phyloP scores from a whole-genome alignment of 2,113 vertebrate species.

The Illadopsis cleaveri region DNA sequence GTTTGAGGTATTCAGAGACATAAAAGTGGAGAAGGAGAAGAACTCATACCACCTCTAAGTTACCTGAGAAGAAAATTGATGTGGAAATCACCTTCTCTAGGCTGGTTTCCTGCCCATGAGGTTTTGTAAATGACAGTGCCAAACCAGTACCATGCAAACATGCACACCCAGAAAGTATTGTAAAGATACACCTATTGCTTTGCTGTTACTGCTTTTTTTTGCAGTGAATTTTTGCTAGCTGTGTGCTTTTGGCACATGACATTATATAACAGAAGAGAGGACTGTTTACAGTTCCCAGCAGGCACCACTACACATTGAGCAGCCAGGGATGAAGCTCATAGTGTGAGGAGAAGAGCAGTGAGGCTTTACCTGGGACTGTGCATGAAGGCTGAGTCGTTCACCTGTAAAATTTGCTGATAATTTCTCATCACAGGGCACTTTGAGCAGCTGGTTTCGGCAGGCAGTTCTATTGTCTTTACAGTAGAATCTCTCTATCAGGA shows the following conservation, averaged over 20 bases:
- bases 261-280: neutral
- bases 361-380: slow-evolving; percentile 80
- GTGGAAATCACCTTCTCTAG: neutral
- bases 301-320: neutral
- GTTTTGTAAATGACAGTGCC: neutral
- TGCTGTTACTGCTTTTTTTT: neutral
- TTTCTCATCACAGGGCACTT: slow-evolving; percentile 61
- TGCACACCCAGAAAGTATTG: neutral
- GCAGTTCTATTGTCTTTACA: neutral
- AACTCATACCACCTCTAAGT: fast-evolving
- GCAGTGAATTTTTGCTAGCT: neutral
- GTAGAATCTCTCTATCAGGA: neutral
- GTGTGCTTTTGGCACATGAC: neutral
- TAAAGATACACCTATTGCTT: neutral
- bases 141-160: neutral
- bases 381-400: slow-evolving; percentile 39
- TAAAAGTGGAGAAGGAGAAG: neutral
- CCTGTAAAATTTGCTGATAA: fast-evolving
- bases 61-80: neutral
- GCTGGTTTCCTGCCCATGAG: neutral
- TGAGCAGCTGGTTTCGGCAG: slow-evolving; percentile 28
- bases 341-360: fast-evolving
- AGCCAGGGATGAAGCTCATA: neutral
- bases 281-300: neutral
- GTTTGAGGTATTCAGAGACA: neutral